phyloP scores from a whole-genome alignment of 2,113 vertebrate genomes.

The Plecturocebus donacophilus region DNA sequence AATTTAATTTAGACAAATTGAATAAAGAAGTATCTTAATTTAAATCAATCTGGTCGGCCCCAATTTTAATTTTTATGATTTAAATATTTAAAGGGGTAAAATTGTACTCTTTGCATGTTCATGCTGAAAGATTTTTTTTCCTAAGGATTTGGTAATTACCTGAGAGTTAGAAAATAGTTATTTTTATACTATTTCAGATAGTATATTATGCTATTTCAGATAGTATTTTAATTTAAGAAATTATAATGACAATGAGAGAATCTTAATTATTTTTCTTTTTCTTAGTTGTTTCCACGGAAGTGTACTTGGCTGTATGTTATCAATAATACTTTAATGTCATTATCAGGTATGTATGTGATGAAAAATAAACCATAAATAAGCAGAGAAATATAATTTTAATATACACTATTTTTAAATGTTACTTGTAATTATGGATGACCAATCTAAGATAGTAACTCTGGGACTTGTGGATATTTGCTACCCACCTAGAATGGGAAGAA shows the following conservation, averaged over 20 bases:
- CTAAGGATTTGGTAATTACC: conserved; percentile 17
- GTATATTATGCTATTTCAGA: neutral
- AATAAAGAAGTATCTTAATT: conserved; percentile 36
- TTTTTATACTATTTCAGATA: conserved; percentile 3
- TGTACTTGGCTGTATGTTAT: conserved; percentile 99
- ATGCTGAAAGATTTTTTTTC: neutral
- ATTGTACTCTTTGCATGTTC: neutral
- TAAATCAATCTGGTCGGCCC: neutral
- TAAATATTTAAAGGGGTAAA: conserved; percentile 44
- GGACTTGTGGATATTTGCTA: neutral
- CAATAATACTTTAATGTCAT: conserved; percentile 99
- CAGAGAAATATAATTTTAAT: conserved; percentile 25
- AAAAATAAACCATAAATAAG: neutral
- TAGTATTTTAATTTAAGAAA: neutral
- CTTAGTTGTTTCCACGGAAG: conserved; percentile 95
- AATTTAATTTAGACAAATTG: conserved; percentile 5
- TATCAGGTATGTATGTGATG: conserved; percentile 91
- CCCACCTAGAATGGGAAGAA: neutral
- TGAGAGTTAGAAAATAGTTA: conserved; percentile 10
- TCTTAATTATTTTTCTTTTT: conserved; percentile 45
- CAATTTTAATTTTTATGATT: conserved; percentile 48
- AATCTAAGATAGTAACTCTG: neutral
- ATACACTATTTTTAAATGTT: neutral
- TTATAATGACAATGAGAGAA: neutral
- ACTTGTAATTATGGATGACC: conserved; percentile 8